Percentiles rank a stretch among this genome's conserved stretches.
phyloP scores from a whole-genome alignment of 1,140 invertebrate genomes.

The Eupeodes corollae region DNA sequence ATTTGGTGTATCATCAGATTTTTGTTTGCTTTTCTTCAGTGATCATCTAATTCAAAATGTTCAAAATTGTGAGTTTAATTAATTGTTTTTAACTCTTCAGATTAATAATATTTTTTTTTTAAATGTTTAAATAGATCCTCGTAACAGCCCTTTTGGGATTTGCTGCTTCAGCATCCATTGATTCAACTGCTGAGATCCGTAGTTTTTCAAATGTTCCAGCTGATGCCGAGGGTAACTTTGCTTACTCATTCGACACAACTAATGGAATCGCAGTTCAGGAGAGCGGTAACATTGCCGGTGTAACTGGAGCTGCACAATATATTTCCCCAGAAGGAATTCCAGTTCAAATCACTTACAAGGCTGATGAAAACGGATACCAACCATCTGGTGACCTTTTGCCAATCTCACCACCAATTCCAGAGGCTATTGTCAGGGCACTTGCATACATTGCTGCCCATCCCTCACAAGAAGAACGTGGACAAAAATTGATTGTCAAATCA shows the following conservation, averaged over 20 bases:
- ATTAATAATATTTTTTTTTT: background rate
- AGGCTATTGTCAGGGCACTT: slow-evolving; percentile 46
- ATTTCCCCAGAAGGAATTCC: slow-evolving; percentile 37
- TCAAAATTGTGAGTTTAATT: slow-evolving; percentile 6
- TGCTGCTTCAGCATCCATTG: slow-evolving; percentile 2
- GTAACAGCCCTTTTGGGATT: slow-evolving; percentile 8
- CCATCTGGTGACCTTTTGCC: slow-evolving; percentile 61
- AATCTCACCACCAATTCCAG: slow-evolving; percentile 68
- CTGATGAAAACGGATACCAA: slow-evolving; percentile 67
- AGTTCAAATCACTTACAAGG: slow-evolving; percentile 50
- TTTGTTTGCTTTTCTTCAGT: too few species aligned
- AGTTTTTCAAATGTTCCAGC: slow-evolving; percentile 19
- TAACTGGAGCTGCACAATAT: slow-evolving; percentile 18
- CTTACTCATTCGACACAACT: slow-evolving; percentile 42
- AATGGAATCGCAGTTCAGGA: slow-evolving; percentile 49
- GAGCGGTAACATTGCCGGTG: slow-evolving; percentile 31
- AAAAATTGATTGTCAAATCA: too few species aligned
- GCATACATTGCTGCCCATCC: slow-evolving; percentile 46
- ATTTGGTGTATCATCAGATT: too few species aligned
- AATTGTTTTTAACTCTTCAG: background rate
- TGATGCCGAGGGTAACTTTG: slow-evolving; percentile 44
- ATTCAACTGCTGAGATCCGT: background rate
- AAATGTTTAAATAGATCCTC: slow-evolving; percentile 2
- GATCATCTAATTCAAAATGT: slow-evolving; percentile 4
- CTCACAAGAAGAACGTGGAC: too few species aligned